Evolutionary conservation across 2,888 invertebrate genomes (phyloP).

Genomic region (Cheilosia urbana): DNA sequence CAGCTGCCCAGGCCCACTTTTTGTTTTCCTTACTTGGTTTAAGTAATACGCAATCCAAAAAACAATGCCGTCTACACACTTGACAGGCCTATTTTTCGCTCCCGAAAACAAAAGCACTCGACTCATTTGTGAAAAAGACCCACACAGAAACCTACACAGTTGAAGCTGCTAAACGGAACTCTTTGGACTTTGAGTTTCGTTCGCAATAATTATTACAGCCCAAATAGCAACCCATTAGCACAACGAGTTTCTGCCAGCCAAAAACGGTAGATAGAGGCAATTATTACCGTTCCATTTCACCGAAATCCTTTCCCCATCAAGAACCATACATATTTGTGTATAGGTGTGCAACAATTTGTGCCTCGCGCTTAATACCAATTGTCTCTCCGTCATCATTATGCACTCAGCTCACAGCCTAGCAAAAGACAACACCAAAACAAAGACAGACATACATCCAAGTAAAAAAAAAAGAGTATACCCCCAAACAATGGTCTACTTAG

Average conservation of each 20-base stretch:
- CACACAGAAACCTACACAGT: not conserved
- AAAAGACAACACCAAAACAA: constrained; percentile 21
- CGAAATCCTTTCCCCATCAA: constrained; percentile 8
- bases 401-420: constrained; percentile 31
- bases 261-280: not conserved
- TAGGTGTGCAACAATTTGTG: constrained; percentile 47
- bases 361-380: constrained; percentile 16
- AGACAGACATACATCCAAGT: not conserved
- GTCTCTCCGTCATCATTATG: constrained; percentile 37
- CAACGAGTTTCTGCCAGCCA: not conserved
- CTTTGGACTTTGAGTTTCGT: constrained; percentile 9
- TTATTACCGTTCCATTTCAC: constrained; percentile 24
- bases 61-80: constrained; percentile 2
- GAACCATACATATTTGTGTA: not conserved
- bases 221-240: constrained; percentile 52
- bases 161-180: constrained; percentile 16
- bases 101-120: constrained; percentile 7
- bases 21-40: not conserved
- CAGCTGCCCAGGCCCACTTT: too few relatives aligned
- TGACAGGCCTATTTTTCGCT: not conserved
- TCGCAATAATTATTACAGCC: constrained; percentile 43
- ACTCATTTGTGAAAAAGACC: not conserved
- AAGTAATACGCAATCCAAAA: not conserved
- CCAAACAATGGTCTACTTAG: constrained; percentile 63
- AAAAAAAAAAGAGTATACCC: constrained; percentile 10